Evolutionary conservation across 2,113 vertebrate species (phyloP).

Genomic region (Labeo rohita): DNA sequence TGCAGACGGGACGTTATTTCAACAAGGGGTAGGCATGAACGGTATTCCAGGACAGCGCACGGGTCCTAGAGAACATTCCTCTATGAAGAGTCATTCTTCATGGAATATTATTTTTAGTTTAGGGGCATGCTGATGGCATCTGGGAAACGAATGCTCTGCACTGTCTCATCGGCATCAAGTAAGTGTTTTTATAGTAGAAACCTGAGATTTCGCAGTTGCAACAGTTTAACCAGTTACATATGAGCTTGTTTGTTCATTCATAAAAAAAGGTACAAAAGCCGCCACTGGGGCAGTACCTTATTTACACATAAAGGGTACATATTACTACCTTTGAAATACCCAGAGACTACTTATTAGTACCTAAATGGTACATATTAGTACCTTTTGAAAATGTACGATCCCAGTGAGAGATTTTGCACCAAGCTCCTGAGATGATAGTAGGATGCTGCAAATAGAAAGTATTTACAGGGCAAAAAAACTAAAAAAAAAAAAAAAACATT

Average conservation of each 20-base stretch:
- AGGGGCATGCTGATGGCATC: conserved; percentile 8
- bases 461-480: no score
- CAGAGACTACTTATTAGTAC: no score
- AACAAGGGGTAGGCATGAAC: not conserved
- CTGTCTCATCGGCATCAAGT: not conserved
- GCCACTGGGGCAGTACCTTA: no score
- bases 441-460: no score
- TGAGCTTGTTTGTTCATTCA: not conserved
- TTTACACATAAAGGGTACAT: not conserved
- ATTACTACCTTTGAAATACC: no score
- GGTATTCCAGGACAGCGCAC: not conserved
- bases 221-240: not conserved
- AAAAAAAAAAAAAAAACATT: no score
- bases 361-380: no score
- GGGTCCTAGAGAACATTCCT: not conserved
- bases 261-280: not conserved
- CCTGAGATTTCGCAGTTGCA: not conserved
- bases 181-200: not conserved
- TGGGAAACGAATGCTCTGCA: not conserved
- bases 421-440: no score
- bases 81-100: conserved; percentile 3
- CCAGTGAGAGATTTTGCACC: no score
- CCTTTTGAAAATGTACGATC: no score
- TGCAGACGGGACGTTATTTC: not conserved
- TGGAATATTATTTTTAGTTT: conserved; percentile 18